Conservation (phyloP, 2,797 vertebrate species). For the Podargus strigoides region DNA sequence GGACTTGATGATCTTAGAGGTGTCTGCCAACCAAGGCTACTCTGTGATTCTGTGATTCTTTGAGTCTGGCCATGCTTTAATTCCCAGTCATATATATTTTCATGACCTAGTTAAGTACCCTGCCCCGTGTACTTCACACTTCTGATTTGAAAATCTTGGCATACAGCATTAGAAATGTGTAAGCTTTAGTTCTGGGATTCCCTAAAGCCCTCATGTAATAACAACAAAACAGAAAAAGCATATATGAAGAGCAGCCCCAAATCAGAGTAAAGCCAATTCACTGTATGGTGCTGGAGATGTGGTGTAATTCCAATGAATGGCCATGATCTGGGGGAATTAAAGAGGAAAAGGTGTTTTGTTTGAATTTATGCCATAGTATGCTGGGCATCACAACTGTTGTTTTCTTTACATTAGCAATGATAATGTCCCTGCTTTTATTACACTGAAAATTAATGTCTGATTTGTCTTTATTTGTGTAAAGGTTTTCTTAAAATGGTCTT, state of each 20-base stretch:
- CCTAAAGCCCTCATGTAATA: not conserved
- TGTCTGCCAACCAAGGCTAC: too few relatives aligned
- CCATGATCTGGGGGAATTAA: not conserved
- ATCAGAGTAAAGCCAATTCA: not conserved
- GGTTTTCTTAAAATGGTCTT: not conserved
- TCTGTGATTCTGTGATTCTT: too few relatives aligned
- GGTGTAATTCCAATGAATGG: not conserved
- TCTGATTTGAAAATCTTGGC: not conserved
- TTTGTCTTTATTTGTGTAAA: slow-evolving; percentile 3
- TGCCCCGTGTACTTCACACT: not conserved
- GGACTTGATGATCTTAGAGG: too few relatives aligned
- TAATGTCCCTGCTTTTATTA: slow-evolving; percentile 12
- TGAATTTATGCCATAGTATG: not conserved
- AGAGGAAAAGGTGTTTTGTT: not conserved
- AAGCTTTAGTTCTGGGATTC: not conserved
- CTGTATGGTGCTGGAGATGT: not conserved
- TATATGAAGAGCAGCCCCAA: not conserved
- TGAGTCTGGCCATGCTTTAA: not conserved
- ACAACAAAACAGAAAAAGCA: not conserved
- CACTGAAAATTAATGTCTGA: not conserved
- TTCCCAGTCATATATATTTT: not conserved
- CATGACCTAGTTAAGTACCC: not conserved
- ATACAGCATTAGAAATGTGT: not conserved
- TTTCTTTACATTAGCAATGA: not conserved
- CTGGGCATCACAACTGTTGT: not conserved